Conservation (phyloP, 2,113 vertebrate species). For the Hirundichthys speculiger region DNA sequence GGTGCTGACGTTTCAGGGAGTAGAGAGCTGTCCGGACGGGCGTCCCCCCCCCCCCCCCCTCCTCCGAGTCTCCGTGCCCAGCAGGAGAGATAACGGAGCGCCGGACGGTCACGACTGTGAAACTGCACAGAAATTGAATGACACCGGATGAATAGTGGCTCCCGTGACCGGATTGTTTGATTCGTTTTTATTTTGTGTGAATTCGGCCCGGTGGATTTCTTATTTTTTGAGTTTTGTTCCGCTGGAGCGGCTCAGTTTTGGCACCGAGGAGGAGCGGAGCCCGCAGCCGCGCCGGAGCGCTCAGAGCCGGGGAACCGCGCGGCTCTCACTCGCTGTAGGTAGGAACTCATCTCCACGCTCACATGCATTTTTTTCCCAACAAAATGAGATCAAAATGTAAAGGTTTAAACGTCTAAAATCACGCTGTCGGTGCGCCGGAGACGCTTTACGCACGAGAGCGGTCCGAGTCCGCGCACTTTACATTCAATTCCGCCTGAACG, state of each 20-base stretch:
- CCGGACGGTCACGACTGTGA: constrained; percentile 56
- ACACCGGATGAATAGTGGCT: constrained; percentile 61
- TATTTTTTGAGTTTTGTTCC: constrained; percentile 3
- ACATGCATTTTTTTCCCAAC: not conserved
- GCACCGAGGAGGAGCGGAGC: constrained; percentile 63
- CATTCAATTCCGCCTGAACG: constrained; percentile 17
- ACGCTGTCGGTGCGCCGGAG: not conserved
- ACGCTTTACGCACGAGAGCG: constrained; percentile 39
- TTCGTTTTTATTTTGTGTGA: constrained; percentile 8
- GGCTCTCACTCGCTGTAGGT: constrained; percentile 72
- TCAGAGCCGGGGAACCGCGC: constrained; percentile 68
- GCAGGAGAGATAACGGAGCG: constrained; percentile 37
- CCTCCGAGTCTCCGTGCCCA: constrained; percentile 19
- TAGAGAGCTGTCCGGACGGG: constrained; percentile 57
- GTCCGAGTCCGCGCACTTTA: constrained; percentile 19
- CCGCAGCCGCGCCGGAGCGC: constrained; percentile 71
- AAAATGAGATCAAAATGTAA: not conserved
- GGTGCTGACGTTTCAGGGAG: constrained; percentile 45
- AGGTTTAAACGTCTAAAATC: not conserved
- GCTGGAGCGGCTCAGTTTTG: constrained; percentile 56
- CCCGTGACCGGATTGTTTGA: constrained; percentile 57
- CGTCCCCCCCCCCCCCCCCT: constrained; percentile 23
- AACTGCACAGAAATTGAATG: constrained; percentile 56
- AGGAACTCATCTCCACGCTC: constrained; percentile 54
- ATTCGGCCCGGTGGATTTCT: constrained; percentile 61